Percentiles rank a stretch among this genome's conserved stretches.
Evolutionary conservation across 2,797 vertebrate species (phyloP).

Genomic region (Peromyscus melanophrys): DNA sequence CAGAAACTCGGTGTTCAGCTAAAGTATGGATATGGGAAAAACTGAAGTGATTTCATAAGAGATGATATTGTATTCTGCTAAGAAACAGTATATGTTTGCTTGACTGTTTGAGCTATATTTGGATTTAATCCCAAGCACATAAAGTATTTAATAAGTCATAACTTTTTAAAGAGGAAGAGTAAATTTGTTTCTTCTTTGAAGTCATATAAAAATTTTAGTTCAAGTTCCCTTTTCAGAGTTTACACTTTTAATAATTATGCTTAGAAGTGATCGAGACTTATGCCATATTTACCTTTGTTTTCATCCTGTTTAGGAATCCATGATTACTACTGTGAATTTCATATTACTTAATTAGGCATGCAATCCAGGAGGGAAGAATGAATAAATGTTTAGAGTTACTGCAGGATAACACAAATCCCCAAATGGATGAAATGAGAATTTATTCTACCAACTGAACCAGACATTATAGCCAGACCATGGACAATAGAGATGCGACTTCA

Average conservation of each 20-base stretch:
- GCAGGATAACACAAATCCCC: conserved; percentile 59
- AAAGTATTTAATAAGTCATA: not conserved
- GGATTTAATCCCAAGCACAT: conserved; percentile 57
- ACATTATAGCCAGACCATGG: conserved; percentile 19
- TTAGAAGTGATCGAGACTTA: conserved; percentile 45
- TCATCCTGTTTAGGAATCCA: conserved; percentile 66
- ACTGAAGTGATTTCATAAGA: not conserved
- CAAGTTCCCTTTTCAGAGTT: conserved; percentile 33
- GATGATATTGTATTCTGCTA: not conserved
- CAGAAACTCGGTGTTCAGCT: conserved; percentile 6
- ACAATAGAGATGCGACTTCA: not conserved
- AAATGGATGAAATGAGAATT: conserved; percentile 67
- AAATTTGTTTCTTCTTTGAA: conserved; percentile 48
- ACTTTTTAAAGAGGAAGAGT: not conserved
- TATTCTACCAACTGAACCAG: conserved; percentile 4
- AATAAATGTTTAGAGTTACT: conserved; percentile 60
- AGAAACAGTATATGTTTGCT: not conserved
- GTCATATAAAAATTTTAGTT: conserved; percentile 32
- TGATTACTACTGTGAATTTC: conserved; percentile 71
- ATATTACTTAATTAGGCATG: conserved; percentile 71
- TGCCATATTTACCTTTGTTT: conserved; percentile 75
- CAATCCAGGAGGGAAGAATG: conserved; percentile 62
- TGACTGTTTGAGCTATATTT: conserved; percentile 4
- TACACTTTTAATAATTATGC: not conserved
- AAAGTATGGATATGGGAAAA: not conserved